Evolutionary conservation across 2,888 invertebrate genomes (phyloP).

Genomic region (Halictus quadricinctus): DNA sequence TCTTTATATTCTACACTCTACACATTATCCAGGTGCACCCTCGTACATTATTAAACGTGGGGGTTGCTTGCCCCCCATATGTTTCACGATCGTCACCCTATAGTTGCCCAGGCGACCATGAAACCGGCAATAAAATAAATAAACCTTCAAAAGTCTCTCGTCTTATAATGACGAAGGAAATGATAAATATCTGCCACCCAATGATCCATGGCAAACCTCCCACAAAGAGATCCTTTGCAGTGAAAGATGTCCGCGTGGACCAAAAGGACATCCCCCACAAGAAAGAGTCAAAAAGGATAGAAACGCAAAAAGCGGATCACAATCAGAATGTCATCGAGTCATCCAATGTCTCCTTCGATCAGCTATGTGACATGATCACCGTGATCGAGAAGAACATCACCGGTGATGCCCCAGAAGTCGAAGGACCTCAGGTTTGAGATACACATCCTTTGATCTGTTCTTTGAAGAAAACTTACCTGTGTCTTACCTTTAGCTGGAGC

Average conservation of each 20-base stretch:
- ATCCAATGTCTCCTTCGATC: constrained; percentile 72
- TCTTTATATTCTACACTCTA: neutral
- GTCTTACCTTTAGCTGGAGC: constrained; percentile 63
- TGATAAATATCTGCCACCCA: constrained; percentile 59
- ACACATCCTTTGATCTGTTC: neutral
- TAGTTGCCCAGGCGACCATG: neutral
- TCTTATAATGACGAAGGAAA: neutral
- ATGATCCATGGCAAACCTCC: constrained; percentile 52
- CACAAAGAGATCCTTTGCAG: neutral
- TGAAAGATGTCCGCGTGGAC: neutral
- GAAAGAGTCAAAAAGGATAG: neutral
- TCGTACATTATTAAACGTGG: neutral
- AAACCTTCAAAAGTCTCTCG: neutral
- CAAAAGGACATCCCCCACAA: too few species aligned
- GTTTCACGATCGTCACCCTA: neutral
- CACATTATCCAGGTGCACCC: neutral
- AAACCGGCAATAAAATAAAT: neutral
- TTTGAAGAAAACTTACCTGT: neutral
- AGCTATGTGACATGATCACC: constrained; percentile 75
- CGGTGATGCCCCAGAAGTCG: constrained; percentile 29
- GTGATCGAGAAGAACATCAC: constrained; percentile 71
- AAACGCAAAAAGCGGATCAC: constrained; percentile 60
- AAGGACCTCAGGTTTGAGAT: constrained; percentile 32
- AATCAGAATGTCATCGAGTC: constrained; percentile 75
- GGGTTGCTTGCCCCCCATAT: neutral